Evolutionary conservation across 2,797 vertebrate species (phyloP).

Genomic region (Knipowitschia caucasica): DNA sequence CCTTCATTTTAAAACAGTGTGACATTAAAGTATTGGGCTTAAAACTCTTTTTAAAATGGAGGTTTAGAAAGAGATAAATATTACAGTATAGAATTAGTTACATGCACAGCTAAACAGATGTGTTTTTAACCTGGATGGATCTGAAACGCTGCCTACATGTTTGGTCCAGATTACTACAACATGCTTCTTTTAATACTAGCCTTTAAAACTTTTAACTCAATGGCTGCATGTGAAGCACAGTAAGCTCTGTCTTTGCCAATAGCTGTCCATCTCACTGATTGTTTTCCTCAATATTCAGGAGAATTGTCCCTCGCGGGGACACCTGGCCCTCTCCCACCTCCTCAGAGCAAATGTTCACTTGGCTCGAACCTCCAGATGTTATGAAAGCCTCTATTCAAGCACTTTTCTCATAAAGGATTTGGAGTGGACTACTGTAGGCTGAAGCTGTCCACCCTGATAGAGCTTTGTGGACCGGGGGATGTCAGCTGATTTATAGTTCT

Average conservation of each 20-base stretch:
- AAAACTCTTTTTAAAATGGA: no score
- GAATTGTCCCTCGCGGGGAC: conserved; percentile 68
- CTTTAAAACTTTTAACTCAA: no score
- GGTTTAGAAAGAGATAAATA: no score
- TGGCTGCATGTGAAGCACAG: conserved; percentile 32
- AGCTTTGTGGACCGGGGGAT: conserved; percentile 51
- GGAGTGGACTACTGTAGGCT: conserved; percentile 38
- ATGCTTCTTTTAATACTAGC: conserved; percentile 25
- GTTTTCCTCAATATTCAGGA: conserved; percentile 56
- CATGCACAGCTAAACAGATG: no score
- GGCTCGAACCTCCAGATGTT: conserved; percentile 70
- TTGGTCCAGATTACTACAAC: no score
- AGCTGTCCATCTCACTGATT: conserved; percentile 53
- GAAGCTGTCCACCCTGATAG: conserved; percentile 51
- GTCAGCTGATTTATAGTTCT: conserved; percentile 59
- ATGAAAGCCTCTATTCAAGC: conserved; percentile 66
- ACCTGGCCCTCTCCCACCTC: conserved; percentile 69
- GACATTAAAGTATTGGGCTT: no score
- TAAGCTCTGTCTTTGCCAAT: conserved; percentile 39
- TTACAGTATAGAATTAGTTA: no score
- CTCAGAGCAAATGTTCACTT: conserved; percentile 54
- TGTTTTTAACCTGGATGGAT: no score
- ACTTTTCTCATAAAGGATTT: conserved; percentile 51
- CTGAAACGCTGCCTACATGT: no score
- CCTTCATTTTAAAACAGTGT: no score